phyloP scores from a whole-genome alignment of 2,888 invertebrate species.

The Aethes cnicana region DNA sequence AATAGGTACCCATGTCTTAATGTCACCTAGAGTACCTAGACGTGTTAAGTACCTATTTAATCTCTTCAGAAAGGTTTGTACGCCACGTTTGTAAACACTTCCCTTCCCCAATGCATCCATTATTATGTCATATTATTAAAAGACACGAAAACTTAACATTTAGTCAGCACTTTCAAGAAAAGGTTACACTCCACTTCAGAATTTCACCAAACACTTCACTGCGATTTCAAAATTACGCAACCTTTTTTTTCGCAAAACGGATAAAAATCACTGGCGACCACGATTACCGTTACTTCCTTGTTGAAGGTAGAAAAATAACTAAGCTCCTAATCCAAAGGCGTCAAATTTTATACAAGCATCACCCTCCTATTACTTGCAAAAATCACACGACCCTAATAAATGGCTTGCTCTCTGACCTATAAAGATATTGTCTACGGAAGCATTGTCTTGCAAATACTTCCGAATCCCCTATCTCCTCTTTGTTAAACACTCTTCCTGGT shows the following conservation, averaged over 20 bases:
- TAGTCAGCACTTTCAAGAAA: not conserved
- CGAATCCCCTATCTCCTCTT: conserved; percentile 54
- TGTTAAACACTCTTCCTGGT: conserved; percentile 40
- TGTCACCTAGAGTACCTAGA: conserved; percentile 11
- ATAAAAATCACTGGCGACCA: not conserved
- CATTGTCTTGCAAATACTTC: conserved; percentile 69
- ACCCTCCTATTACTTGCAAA: conserved; percentile 55
- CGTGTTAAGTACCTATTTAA: no score
- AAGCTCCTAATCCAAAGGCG: conserved; percentile 51
- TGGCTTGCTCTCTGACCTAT: conserved; percentile 64
- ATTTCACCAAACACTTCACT: conserved; percentile 1
- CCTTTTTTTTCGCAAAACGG: not conserved
- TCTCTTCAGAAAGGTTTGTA: no score
- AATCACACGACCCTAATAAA: conserved; percentile 56
- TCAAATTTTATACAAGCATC: conserved; percentile 67
- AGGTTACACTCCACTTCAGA: not conserved
- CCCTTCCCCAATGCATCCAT: no score
- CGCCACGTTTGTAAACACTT: no score
- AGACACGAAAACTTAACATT: no score
- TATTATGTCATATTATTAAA: no score
- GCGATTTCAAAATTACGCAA: not conserved
- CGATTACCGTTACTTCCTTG: conserved; percentile 66
- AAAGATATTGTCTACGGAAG: conserved; percentile 60
- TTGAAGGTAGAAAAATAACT: conserved; percentile 62
- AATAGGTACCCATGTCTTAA: conserved; percentile 14